These are phyloP conservation scores for Camptogramma bilineatum DNA, from an alignment of 2,888 invertebrate species.

Conservation along the genomic window DNA sequence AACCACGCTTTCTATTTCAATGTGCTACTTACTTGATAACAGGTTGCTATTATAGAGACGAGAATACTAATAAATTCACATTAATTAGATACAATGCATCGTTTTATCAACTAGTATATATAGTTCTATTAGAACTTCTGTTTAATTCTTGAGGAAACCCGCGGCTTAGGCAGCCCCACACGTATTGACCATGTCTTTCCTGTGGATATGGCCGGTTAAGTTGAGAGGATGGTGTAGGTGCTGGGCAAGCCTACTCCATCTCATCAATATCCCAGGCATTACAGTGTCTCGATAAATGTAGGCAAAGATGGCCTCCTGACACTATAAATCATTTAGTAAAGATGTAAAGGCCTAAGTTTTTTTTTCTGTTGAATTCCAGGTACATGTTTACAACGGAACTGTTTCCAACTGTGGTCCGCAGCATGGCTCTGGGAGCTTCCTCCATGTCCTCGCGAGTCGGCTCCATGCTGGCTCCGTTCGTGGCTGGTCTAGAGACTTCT, in stretches of 20 bases:
- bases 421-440: slow-evolving; percentile 88
- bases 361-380: slow-evolving; percentile 42
- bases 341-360: no score
- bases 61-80: neutral
- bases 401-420: slow-evolving; percentile 86
- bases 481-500: slow-evolving; percentile 66
- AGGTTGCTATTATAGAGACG: neutral
- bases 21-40: neutral
- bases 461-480: slow-evolving; percentile 90
- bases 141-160: no score
- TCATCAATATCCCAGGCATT: no score
- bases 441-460: slow-evolving; percentile 92
- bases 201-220: no score
- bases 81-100: neutral
- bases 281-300: no score
- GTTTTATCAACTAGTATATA: neutral
- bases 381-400: slow-evolving; percentile 81
- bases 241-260: no score
- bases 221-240: no score
- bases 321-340: no score
- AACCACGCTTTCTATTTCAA: neutral
- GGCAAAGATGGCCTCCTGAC: no score
- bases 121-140: neutral
- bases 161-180: no score
- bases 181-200: no score